Conservation (phyloP, 2,113 vertebrate genomes). For the Euleptes europaea region DNA sequence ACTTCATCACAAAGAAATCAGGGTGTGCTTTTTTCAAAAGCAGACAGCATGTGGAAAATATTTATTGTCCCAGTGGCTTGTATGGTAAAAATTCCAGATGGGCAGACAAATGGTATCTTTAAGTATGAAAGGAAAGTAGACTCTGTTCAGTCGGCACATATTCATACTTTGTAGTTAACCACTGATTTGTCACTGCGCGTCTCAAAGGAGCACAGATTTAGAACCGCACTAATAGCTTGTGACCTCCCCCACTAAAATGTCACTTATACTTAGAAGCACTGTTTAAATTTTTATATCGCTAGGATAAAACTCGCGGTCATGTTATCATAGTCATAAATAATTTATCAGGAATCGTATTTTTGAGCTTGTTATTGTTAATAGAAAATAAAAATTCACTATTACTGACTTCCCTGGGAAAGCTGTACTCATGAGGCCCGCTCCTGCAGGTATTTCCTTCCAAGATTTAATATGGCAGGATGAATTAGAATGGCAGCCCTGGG, state of each 20-base stretch:
- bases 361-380: not conserved
- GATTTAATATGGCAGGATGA: not conserved
- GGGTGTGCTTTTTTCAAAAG: constrained; percentile 14
- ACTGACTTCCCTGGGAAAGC: not conserved
- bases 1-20: not conserved
- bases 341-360: not conserved
- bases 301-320: not conserved
- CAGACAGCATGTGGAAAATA: not conserved
- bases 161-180: constrained; percentile 11
- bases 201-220: constrained; percentile 29
- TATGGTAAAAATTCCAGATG: constrained; percentile 16
- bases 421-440: not conserved
- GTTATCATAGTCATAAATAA: constrained; percentile 19
- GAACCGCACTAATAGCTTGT: constrained; percentile 10
- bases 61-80: not conserved
- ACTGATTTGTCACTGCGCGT: constrained; percentile 27
- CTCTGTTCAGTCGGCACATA: not conserved
- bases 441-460: not conserved
- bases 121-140: not conserved
- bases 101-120: not conserved
- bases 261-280: not conserved
- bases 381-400: not conserved
- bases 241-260: not conserved
- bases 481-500: not conserved
- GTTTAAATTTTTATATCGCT: not conserved